These are phyloP conservation scores for Pelagia noctiluca DNA, from an alignment of 30 jellyfish, hydroid and myxozoan genomes.

Conservation along the genomic window DNA sequence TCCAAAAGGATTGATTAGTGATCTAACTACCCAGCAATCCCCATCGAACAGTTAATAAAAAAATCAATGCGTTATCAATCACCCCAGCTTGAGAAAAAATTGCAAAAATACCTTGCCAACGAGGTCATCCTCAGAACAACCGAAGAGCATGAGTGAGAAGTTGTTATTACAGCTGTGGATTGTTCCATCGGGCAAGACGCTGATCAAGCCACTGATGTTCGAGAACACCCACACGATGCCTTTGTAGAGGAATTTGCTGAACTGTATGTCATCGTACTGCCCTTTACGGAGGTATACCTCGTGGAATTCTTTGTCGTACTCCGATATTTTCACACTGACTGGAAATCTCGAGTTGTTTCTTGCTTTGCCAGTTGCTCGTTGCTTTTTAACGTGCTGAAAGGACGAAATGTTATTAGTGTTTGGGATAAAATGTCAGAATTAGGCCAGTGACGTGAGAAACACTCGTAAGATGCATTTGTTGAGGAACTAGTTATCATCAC, in stretches of 20 bases:
- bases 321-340: slow-evolving; percentile 76
- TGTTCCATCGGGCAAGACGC: slow-evolving; percentile 72
- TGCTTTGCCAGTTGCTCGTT: slow-evolving; percentile 87
- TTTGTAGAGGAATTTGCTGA: slow-evolving; percentile 78
- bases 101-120: slow-evolving; percentile 72
- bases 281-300: slow-evolving; percentile 77
- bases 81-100: too few relatives aligned
- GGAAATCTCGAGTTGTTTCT: slow-evolving; percentile 88
- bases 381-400: slow-evolving; percentile 73
- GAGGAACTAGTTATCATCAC: too few relatives aligned
- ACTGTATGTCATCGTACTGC: slow-evolving; percentile 61
- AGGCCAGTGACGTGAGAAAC: too few relatives aligned
- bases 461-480: too few relatives aligned
- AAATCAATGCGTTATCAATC: too few relatives aligned
- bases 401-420: neutral
- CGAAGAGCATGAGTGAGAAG: slow-evolving; percentile 77
- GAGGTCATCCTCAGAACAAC: slow-evolving; percentile 76
- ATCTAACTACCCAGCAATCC: too few relatives aligned
- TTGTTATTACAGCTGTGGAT: slow-evolving; percentile 87
- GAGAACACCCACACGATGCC: slow-evolving; percentile 93
- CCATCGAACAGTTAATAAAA: too few relatives aligned
- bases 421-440: neutral
- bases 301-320: slow-evolving; percentile 85
- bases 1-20: too few relatives aligned
- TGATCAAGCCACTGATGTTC: slow-evolving; percentile 89